Conservation (phyloP, 2,113 vertebrate genomes). For the Phalacrocorax aristotelis region DNA sequence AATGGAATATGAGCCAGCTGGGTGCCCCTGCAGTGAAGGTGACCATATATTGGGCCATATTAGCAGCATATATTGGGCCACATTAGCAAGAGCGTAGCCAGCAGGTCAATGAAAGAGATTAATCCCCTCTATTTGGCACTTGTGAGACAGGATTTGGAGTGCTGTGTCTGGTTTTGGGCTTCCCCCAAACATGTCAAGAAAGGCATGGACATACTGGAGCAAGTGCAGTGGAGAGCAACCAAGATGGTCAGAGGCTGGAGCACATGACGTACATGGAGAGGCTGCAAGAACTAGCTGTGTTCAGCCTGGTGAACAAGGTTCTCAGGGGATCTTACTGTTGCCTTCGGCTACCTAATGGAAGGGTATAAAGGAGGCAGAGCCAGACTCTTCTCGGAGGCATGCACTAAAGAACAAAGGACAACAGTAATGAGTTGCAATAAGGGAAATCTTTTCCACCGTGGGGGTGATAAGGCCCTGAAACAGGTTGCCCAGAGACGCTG, state of each 20-base stretch:
- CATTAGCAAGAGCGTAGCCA: background rate
- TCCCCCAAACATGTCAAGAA: background rate
- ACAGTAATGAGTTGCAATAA: background rate
- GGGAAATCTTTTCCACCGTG: background rate
- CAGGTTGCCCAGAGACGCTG: background rate
- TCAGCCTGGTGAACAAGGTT: background rate
- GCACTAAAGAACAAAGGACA: constrained; percentile 18
- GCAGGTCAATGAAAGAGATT: background rate
- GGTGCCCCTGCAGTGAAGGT: background rate
- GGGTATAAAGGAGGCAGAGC: background rate
- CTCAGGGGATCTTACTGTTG: background rate
- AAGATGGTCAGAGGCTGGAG: background rate
- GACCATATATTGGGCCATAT: background rate
- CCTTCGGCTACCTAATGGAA: background rate
- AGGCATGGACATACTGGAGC: background rate
- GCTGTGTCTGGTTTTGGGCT: background rate
- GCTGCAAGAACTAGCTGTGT: background rate
- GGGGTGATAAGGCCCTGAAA: background rate
- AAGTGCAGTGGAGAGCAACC: background rate
- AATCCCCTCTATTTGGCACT: background rate
- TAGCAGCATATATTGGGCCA: background rate
- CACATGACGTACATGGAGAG: background rate
- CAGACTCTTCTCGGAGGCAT: background rate
- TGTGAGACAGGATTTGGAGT: background rate
- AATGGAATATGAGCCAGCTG: background rate